phyloP scores from a whole-genome alignment of 2,888 invertebrate species.

The Galeopsomyia nigrocyanea region DNA sequence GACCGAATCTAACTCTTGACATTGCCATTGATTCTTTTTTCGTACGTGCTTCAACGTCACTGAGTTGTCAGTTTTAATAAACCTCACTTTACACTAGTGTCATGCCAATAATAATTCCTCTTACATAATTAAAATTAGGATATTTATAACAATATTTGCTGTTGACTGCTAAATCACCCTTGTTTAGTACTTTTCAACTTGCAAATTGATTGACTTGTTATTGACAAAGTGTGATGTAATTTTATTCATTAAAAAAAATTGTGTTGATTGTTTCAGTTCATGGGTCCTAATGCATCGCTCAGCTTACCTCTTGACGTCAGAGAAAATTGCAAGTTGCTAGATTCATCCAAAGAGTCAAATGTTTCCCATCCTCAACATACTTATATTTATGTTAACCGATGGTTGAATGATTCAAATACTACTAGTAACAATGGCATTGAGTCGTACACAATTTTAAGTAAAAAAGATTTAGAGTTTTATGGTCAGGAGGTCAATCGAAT shows the following conservation, averaged over 20 bases:
- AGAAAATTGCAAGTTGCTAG: constrained; percentile 5
- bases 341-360: constrained; percentile 2
- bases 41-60: neutral
- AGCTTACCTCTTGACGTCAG: neutral
- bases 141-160: neutral
- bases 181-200: too few species aligned
- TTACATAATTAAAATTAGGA: constrained; percentile 39
- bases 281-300: constrained; percentile 2
- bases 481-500: constrained; percentile 17
- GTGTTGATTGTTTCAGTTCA: constrained; percentile 36
- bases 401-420: neutral
- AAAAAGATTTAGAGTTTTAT: constrained; percentile 8
- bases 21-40: too few species aligned
- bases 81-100: neutral
- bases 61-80: constrained; percentile 14
- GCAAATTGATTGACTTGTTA: too few species aligned
- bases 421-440: constrained; percentile 7
- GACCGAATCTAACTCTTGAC: neutral
- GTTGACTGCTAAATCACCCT: neutral
- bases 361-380: neutral
- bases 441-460: neutral
- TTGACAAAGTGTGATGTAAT: neutral
- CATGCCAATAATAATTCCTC: constrained; percentile 19
- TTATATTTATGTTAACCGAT: constrained; percentile 9
- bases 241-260: neutral